Evolutionary conservation across 2,113 vertebrate species (phyloP).

Genomic region (Takifugu bimaculatus): DNA sequence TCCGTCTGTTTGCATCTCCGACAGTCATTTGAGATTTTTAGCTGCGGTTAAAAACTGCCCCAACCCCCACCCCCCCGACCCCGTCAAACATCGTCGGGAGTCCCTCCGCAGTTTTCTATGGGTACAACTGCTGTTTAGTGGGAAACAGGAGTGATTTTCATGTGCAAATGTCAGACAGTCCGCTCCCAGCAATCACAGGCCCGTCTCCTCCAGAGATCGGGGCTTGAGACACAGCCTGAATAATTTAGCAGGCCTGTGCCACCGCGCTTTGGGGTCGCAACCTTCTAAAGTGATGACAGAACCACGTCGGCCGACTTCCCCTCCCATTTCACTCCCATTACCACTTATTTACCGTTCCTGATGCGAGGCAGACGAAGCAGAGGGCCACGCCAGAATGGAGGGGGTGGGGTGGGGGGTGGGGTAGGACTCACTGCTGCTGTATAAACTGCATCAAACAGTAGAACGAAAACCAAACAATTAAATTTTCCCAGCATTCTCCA

Average conservation of each 20-base stretch:
- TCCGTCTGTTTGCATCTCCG: slow-evolving; percentile 17
- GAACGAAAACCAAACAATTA: slow-evolving; percentile 69
- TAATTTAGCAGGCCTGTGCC: slow-evolving; percentile 81
- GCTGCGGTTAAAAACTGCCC: neutral
- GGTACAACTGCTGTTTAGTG: slow-evolving; percentile 69
- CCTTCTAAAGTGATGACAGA: slow-evolving; percentile 82
- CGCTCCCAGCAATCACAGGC: slow-evolving; percentile 78
- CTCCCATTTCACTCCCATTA: slow-evolving; percentile 73
- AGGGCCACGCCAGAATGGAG: slow-evolving; percentile 30
- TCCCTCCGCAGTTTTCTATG: slow-evolving; percentile 70
- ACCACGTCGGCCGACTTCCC: slow-evolving; percentile 67
- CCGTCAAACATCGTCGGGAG: slow-evolving; percentile 17
- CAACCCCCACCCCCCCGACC: slow-evolving; percentile 3
- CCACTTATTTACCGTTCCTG: slow-evolving; percentile 75
- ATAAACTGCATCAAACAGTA: slow-evolving; percentile 70
- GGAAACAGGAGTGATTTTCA: slow-evolving; percentile 76
- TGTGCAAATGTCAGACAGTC: slow-evolving; percentile 84
- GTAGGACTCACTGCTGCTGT: slow-evolving; percentile 54
- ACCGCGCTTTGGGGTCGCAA: slow-evolving; percentile 74
- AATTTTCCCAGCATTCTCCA: slow-evolving; percentile 57
- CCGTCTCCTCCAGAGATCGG: slow-evolving; percentile 72
- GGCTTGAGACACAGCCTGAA: slow-evolving; percentile 75
- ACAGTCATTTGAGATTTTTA: neutral
- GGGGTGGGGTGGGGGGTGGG: neutral
- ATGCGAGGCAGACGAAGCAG: slow-evolving; percentile 67